phyloP scores from a whole-genome alignment of 2,888 invertebrate species.

The Taenaris catops region DNA sequence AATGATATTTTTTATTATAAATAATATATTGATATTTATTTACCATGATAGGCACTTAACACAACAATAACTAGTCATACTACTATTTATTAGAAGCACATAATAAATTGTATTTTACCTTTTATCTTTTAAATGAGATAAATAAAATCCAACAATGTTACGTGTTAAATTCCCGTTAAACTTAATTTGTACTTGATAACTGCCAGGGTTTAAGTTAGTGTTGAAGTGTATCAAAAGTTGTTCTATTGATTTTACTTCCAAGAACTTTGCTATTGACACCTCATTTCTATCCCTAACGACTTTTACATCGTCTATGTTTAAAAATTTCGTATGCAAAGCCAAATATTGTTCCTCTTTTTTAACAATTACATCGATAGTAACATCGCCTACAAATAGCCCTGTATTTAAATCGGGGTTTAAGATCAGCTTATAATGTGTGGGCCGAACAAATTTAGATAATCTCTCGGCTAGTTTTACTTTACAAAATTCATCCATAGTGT shows the following conservation, averaged over 20 bases:
- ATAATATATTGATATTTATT: no score
- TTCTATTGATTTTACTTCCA: constrained; percentile 48
- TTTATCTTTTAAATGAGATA: constrained; percentile 79
- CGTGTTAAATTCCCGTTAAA: constrained; percentile 83
- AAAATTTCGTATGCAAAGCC: constrained; percentile 79
- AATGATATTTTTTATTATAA: no score
- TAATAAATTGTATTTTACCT: constrained; percentile 44
- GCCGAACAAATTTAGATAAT: constrained; percentile 45
- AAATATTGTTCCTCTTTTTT: constrained; percentile 54
- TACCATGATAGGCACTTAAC: no score
- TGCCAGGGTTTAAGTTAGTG: constrained; percentile 39
- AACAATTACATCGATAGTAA: constrained; percentile 54
- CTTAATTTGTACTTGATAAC: constrained; percentile 76
- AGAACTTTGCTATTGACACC: constrained; percentile 41
- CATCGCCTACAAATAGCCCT: constrained; percentile 51
- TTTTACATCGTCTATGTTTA: constrained; percentile 69
- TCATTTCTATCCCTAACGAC: constrained; percentile 40
- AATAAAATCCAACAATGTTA: constrained; percentile 87
- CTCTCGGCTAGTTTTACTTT: constrained; percentile 45
- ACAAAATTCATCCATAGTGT: constrained; percentile 30
- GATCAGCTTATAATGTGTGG: constrained; percentile 53
- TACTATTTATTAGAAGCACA: no score
- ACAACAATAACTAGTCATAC: no score
- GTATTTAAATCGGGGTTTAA: constrained; percentile 46
- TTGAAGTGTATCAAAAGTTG: constrained; percentile 53